Evolutionary conservation across 2,888 invertebrate genomes (phyloP).

Genomic region (Uloborus plumipes): DNA sequence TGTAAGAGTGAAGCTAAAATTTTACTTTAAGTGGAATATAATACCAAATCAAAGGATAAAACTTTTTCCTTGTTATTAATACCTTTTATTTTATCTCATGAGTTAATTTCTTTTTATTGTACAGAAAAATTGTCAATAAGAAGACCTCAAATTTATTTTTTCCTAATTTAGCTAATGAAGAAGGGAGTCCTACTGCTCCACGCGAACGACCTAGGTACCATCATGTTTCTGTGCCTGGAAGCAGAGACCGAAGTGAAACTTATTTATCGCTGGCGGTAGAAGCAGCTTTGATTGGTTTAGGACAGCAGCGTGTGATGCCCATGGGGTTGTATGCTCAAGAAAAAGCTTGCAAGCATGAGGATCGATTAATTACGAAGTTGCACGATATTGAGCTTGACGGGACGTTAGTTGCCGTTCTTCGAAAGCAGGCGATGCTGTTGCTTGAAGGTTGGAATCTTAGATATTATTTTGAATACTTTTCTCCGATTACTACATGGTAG

Average conservation of each 20-base stretch:
- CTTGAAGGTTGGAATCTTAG: constrained; percentile 75
- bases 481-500: too few relatives aligned
- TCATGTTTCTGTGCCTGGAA: constrained; percentile 82
- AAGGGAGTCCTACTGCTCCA: constrained; percentile 37
- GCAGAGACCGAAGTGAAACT: constrained; percentile 80
- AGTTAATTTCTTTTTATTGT: too few relatives aligned
- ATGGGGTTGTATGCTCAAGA: constrained; percentile 84
- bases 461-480: background rate
- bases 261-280: constrained; percentile 82
- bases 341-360: constrained; percentile 82
- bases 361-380: constrained; percentile 81
- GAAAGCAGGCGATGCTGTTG: constrained; percentile 79
- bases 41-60: too few relatives aligned
- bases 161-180: constrained; percentile 45
- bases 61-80: too few relatives aligned
- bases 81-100: too few relatives aligned
- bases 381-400: constrained; percentile 84
- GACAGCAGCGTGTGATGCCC: constrained; percentile 84
- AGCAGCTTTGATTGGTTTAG: constrained; percentile 83
- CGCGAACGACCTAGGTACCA: constrained; percentile 76
- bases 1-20: background rate
- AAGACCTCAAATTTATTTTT: background rate
- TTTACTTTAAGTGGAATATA: too few relatives aligned
- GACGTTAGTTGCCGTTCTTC: constrained; percentile 79
- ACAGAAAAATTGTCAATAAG: too few relatives aligned